These are phyloP conservation scores for Euura lappo DNA, from an alignment of 1,140 invertebrate species.

Conservation along the genomic window DNA sequence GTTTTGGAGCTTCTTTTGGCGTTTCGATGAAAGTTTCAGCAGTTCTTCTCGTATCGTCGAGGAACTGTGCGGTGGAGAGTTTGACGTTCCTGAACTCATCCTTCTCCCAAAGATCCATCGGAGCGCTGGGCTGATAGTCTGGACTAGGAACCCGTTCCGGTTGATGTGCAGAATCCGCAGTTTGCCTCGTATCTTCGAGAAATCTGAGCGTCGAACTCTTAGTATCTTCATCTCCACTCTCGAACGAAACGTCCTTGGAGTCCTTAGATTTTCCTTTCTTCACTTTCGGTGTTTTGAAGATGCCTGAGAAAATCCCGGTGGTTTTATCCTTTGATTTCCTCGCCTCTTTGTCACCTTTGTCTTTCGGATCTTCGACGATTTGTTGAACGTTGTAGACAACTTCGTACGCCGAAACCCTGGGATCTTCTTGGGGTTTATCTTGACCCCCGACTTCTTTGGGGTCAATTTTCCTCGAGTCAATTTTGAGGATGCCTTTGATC, in stretches of 20 bases:
- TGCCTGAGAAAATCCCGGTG: constrained; percentile 47
- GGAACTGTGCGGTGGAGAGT: constrained; percentile 26
- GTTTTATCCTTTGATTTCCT: constrained; percentile 54
- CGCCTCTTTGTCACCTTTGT: constrained; percentile 42
- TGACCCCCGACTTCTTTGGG: background rate
- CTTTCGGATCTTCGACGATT: constrained; percentile 30
- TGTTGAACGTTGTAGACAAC: constrained; percentile 41
- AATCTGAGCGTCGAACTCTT: constrained; percentile 8
- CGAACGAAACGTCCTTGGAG: constrained; percentile 27
- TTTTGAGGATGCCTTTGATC: constrained; percentile 14
- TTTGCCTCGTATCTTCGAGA: constrained; percentile 9
- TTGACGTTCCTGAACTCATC: background rate
- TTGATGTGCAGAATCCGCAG: constrained; percentile 8
- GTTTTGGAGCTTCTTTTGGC: constrained; percentile 14
- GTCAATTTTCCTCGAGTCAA: constrained; percentile 8
- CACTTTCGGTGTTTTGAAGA: constrained; percentile 52
- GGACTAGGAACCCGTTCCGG: background rate
- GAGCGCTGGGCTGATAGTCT: background rate
- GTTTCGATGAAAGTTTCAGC: constrained; percentile 24
- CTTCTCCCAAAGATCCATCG: background rate
- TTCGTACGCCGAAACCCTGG: constrained; percentile 38
- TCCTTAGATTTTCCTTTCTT: constrained; percentile 49
- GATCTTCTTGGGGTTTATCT: constrained; percentile 8
- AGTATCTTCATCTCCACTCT: constrained; percentile 14
- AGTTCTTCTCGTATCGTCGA: constrained; percentile 29